Evolutionary conservation across 2,888 invertebrate species (phyloP).

Genomic region (Himalopsyche tibetana): DNA sequence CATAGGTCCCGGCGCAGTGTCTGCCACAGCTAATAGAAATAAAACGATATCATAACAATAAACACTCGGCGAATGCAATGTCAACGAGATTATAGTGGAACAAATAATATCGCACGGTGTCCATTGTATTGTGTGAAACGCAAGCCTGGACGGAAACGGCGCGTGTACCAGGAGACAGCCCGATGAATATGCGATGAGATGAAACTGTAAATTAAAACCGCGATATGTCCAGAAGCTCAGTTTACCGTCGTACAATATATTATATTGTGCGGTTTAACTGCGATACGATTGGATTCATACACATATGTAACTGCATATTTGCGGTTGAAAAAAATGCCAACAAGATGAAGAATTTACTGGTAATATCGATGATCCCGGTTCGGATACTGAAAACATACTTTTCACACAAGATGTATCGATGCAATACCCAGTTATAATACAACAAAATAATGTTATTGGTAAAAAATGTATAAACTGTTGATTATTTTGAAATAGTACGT

Average conservation of each 20-base stretch:
- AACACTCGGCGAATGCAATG: not conserved
- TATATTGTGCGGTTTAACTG: conserved; percentile 27
- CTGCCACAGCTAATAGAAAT: no score
- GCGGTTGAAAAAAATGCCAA: conserved; percentile 33
- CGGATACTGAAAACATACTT: no score
- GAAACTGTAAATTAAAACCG: conserved; percentile 40
- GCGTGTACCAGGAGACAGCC: conserved; percentile 34
- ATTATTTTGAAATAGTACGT: no score
- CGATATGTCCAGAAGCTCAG: conserved; percentile 40
- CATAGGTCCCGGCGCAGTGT: no score
- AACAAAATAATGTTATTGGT: no score
- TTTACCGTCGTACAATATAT: conserved; percentile 13
- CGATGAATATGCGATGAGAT: conserved; percentile 53
- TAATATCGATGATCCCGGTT: not conserved
- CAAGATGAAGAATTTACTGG: not conserved
- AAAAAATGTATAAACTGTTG: no score
- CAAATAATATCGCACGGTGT: conserved; percentile 47
- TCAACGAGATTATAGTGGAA: conserved; percentile 39
- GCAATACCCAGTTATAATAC: no score
- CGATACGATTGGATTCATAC: conserved; percentile 23
- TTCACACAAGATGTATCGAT: no score
- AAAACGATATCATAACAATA: no score
- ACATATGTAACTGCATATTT: conserved; percentile 23
- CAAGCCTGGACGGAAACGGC: conserved; percentile 13
- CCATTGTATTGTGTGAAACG: conserved; percentile 47